Conservation (phyloP, 2,113 vertebrate genomes). For the Alligator sinensis region DNA sequence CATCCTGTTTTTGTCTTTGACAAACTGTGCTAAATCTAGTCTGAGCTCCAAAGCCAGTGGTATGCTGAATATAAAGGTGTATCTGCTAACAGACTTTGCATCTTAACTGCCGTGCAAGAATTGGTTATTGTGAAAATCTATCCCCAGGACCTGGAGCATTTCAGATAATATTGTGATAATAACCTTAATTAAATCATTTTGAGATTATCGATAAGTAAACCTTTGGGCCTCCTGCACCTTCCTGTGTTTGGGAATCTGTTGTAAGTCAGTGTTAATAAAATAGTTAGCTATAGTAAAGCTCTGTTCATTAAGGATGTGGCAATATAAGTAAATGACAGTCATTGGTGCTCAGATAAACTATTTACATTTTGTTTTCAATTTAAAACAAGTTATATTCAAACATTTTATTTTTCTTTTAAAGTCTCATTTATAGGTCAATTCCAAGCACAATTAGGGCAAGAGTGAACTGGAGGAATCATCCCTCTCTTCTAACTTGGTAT, state of each 20-base stretch:
- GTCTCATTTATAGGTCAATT: not conserved
- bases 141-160: rapidly evolving
- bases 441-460: not conserved
- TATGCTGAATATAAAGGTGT: rapidly evolving
- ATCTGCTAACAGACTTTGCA: rapidly evolving
- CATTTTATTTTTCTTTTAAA: rapidly evolving
- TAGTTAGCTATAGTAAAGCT: not conserved
- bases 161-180: not conserved
- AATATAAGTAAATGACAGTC: not conserved
- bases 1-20: not conserved
- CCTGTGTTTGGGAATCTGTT: not conserved
- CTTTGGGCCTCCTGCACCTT: rapidly evolving
- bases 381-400: not conserved
- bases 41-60: not conserved
- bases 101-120: not conserved
- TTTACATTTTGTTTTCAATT: not conserved
- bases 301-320: not conserved
- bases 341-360: not conserved
- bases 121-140: rapidly evolving
- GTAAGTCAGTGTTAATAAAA: rapidly evolving
- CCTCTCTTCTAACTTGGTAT: rapidly evolving
- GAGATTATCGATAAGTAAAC: not conserved
- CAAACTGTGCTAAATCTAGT: rapidly evolving
- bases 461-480: not conserved
- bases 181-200: rapidly evolving